Percentiles rank a stretch among this genome's conserved stretches.
Evolutionary conservation across 2,113 vertebrate species (phyloP).

Genomic region (Mormoops blainvillei): DNA sequence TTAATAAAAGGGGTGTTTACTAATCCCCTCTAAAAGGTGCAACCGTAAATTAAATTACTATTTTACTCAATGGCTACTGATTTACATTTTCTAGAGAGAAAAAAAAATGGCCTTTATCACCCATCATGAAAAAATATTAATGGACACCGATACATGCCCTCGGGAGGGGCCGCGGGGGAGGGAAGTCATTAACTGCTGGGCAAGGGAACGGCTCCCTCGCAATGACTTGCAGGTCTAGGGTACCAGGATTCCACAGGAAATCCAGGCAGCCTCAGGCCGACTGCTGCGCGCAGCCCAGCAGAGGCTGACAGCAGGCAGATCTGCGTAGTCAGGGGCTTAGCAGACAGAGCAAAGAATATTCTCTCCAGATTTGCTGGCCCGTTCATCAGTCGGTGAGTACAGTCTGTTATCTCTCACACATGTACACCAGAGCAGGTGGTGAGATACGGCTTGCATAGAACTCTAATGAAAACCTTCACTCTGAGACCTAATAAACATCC

Average conservation of each 20-base stretch:
- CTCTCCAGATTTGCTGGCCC: background rate
- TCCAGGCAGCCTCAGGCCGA: background rate
- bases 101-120: background rate
- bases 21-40: background rate
- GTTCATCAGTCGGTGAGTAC: background rate
- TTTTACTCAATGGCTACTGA: background rate
- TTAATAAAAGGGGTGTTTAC: conserved; percentile 1
- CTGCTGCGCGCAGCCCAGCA: background rate
- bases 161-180: background rate
- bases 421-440: background rate
- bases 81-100: background rate
- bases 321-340: background rate
- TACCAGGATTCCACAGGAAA: background rate
- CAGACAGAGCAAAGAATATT: background rate
- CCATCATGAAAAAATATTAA: background rate
- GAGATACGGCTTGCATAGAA: background rate
- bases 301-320: background rate
- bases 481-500: background rate
- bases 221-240: conserved; percentile 35
- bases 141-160: background rate
- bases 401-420: background rate
- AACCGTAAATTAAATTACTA: background rate
- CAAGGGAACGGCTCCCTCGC: background rate
- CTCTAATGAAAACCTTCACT: background rate
- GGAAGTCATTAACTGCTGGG: background rate